A percentile compares a stretch with the other conserved stretches of the same genome.
phyloP scores from a whole-genome alignment of 2,797 vertebrate genomes.

The Labeo calbasu region DNA sequence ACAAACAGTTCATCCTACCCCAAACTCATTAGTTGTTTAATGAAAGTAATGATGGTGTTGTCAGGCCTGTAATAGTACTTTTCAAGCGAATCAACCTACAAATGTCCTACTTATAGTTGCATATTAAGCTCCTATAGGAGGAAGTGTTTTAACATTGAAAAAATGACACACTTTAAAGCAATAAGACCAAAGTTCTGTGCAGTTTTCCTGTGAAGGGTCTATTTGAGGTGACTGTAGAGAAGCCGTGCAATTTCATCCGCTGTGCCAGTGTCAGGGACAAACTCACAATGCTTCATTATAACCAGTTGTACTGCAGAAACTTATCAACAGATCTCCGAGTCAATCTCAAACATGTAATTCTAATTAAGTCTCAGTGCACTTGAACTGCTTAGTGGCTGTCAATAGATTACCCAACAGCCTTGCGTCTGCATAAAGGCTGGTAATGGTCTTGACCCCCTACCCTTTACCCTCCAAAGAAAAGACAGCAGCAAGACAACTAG shows the following conservation, averaged over 20 bases:
- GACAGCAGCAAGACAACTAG: constrained; percentile 44
- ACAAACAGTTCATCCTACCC: not conserved
- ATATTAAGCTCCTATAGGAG: not conserved
- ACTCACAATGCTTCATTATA: constrained; percentile 37
- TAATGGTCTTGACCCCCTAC: constrained; percentile 46
- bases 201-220: constrained; percentile 8
- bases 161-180: not conserved
- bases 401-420: constrained; percentile 45
- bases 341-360: constrained; percentile 38
- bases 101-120: not conserved
- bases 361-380: constrained; percentile 45
- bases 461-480: constrained; percentile 37
- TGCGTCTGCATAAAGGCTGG: constrained; percentile 30
- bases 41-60: not conserved
- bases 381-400: constrained; percentile 41
- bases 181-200: constrained; percentile 4
- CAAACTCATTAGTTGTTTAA: not conserved
- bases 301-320: constrained; percentile 16
- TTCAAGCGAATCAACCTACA: not conserved
- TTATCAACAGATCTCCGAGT: constrained; percentile 21
- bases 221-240: constrained; percentile 7
- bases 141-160: not conserved
- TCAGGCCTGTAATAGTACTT: not conserved
- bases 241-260: not conserved
- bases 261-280: not conserved